Base-by-base conservation (phyloP, 2,113 vertebrate species). In the Eptesicus fuscus region DNA sequence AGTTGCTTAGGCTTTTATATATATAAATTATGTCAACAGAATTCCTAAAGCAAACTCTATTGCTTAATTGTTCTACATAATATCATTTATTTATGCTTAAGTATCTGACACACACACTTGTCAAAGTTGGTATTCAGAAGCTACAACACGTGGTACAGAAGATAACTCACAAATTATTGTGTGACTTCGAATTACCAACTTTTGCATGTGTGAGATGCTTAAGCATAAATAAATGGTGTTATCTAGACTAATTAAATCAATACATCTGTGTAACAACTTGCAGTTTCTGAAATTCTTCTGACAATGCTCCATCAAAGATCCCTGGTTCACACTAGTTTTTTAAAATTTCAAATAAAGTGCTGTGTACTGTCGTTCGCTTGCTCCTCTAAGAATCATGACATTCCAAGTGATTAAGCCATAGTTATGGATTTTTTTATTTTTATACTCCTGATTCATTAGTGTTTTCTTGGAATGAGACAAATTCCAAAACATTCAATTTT, bases 131-230 rank as follows among this genome's bases (percentile, higher is more conserved):
- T 97, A 97, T 91, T 98, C 98, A 98, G 98, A 98, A 98, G 97
- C 97, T 96, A 96, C 91, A 97, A 96, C 89, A 96, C 23, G 77
- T 88, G 90, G 97, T 97, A 98, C 35, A 96, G 95, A 97, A 98
- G 98, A 98, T 97, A 98, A 98, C 97, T 98, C 98, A 98, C 97
- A 98, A 98, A 98, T 97, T 97, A 98, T 91, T 98, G 98, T 98
- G 98, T 97, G 98, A 98, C 98, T 98, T 89, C 20, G 89, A 98
- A 98, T 98, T 98, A 97, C 97, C 98, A 98, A 98, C 98, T 98
- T 42, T 92, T 96, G 95, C 97, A 98, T 96, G 98, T 98, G 98
- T 35, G 42, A 98, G 97, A 98, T 95, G 95, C 94, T 98, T 97
- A 98, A 96, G 98, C 98, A 98, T 96, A 98, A 98, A 98, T 97